These are phyloP conservation scores for Stenichneumon culpator DNA, from an alignment of 2,888 invertebrate genomes.

Conservation along the genomic window DNA sequence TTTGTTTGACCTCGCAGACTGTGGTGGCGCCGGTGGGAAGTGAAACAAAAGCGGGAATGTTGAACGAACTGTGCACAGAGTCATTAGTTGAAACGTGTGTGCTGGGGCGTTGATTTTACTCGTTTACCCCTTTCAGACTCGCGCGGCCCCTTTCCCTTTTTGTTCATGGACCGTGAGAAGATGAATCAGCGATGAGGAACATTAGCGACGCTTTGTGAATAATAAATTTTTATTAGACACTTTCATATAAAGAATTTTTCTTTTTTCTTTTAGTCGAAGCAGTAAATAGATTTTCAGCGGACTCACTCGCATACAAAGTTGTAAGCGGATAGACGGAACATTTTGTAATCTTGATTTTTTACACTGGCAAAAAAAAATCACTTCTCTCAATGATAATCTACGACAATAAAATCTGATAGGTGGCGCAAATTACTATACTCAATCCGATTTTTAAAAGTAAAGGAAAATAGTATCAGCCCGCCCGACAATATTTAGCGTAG, in stretches of 20 bases:
- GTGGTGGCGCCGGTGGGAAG: background rate
- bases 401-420: too few relatives aligned
- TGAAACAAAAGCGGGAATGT: slow-evolving; percentile 19
- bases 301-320: too few relatives aligned
- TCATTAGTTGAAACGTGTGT: slow-evolving; percentile 15
- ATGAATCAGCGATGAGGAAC: slow-evolving; percentile 1
- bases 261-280: background rate
- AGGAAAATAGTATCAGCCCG: too few relatives aligned
- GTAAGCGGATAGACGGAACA: too few relatives aligned
- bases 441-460: too few relatives aligned
- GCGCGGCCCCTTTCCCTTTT: background rate
- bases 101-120: background rate
- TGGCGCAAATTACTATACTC: too few relatives aligned
- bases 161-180: background rate
- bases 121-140: slow-evolving; percentile 1
- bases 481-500: too few relatives aligned
- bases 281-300: too few relatives aligned
- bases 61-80: slow-evolving; percentile 18
- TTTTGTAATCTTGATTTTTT: background rate
- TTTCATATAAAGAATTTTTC: background rate
- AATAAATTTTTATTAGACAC: background rate
- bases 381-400: background rate
- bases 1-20: slow-evolving; percentile 7
- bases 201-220: slow-evolving; percentile 6
- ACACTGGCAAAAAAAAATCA: background rate